phyloP scores from a whole-genome alignment of 2,113 vertebrate genomes.

The Pluvianellus socialis region DNA sequence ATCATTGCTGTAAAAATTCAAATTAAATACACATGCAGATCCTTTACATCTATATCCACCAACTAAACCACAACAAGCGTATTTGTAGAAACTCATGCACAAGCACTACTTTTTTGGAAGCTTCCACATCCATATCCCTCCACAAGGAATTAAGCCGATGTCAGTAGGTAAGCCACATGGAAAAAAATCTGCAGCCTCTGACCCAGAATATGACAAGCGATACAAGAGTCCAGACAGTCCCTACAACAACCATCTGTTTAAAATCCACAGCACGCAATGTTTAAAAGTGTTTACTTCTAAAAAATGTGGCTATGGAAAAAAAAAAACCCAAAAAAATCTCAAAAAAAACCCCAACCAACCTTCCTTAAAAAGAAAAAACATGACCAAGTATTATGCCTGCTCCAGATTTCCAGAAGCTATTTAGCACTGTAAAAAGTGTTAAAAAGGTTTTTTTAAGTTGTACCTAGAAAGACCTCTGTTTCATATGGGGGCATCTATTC shows the following conservation, averaged over 20 bases:
- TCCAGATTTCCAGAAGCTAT: background rate
- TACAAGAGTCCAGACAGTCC: background rate
- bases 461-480: background rate
- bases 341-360: too few species aligned
- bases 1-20: background rate
- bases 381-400: background rate
- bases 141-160: background rate
- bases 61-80: accelerated
- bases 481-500: background rate
- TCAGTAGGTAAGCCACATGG: background rate
- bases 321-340: background rate
- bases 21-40: background rate
- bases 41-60: background rate
- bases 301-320: background rate
- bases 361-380: background rate
- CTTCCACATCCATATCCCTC: background rate
- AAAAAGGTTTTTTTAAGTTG: background rate
- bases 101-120: background rate
- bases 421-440: background rate
- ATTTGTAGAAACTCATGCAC: background rate
- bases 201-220: accelerated
- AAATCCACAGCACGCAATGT: background rate
- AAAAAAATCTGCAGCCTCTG: background rate
- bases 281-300: constrained; percentile 6
- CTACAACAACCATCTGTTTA: background rate